Base-by-base conservation (phyloP, 2,888 invertebrate genomes). In the Xestia ashworthii region DNA sequence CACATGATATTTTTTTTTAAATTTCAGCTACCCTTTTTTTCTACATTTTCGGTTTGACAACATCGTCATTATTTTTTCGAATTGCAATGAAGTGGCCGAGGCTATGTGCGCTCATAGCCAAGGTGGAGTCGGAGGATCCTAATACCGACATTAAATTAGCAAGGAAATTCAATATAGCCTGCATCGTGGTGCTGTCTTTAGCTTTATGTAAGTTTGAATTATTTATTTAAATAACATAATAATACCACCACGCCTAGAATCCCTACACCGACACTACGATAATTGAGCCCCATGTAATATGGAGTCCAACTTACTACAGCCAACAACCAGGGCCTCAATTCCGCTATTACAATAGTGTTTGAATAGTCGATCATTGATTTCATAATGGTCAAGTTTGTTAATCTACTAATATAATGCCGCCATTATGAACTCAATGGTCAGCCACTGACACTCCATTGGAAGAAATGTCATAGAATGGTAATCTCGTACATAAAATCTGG, bases 61-160 rank as follows among this genome's bases (percentile, higher is more conserved):
- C 92, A 3, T 92, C 91, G 0, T 67, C 92, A 0, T 66, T 94
- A 1, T 95, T 95, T 68, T 76, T 93, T 0, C 91, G 92, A 0
- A 90, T 94, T 8, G 94, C 94, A 9, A 91, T 60, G 72, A 90
- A 91, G 82, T 95, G 95, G 95, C 94, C 94, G 0, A 88, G 87
- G 19, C 84, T 95, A 4, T 90, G 92, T 60, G 85, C 86, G 58
- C 87, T 90, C 3, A 94, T 95, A 25, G 86, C 92, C 0, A 90
- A 82, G 38, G 90, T 91, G 0, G 95, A 95, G 77, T 88, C 90
- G 0, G 81, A 86, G 0, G 92, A 95, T 65, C 94, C 94, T 0
- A 91, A 91, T 48, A 87, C 84, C 11, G 94, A 95, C 71, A 67
- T 60, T 0, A 84, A 82, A 1, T 80, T 95, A 22, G 81, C 84